Base-by-base conservation (phyloP, 2,888 invertebrate species). In the Amphipoea lucens region DNA sequence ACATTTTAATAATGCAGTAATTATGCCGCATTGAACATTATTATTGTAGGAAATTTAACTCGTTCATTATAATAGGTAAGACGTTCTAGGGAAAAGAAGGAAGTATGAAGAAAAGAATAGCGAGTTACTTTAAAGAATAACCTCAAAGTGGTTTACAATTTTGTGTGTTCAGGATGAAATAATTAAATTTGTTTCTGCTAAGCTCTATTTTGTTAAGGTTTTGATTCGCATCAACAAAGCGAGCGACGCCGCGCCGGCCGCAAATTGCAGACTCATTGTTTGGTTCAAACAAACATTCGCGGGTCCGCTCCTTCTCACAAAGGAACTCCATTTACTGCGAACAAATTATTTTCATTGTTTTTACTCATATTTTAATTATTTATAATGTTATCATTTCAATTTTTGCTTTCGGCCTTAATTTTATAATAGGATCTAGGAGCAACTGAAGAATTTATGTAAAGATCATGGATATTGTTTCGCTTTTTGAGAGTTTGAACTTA, bases 201-300 rank as follows among this genome's bases (percentile, higher is more conserved):
- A 91, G 91, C 91, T 90, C 89, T 93, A 94, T 94, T 95, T 95
- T 94, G 94, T 94, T 93, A 93, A 94, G 94, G 93, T 94, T 95
- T 94, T 95, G 95, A 95, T 96, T 95, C 94, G 91, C 94, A 94
- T 94, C 94, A 95, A 95, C 95, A 95, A 94, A 94, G 94, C 94
- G 92, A 92, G 92, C 93, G 94, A 92, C 93, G 94, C 92, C 91
- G 92, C 93, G 94, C 92, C 91, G 92, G 92, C 93, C 95, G 93
- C 96, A 96, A 96, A 96, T 96, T 95, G 96, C 95, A 92, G 94
- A 92, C 94, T 95, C 95, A 96, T 96, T 96, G 96, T 96, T 96
- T 95, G 94, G 91, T 91, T 90, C 93, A 91, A 94, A 94, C 96
- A 96, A 96, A 96, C 95, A 95, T 95, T 95, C 94, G 93, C 93